Evolutionary conservation across 2,113 vertebrate species (phyloP).

Genomic region (Vulpes ferrilata): DNA sequence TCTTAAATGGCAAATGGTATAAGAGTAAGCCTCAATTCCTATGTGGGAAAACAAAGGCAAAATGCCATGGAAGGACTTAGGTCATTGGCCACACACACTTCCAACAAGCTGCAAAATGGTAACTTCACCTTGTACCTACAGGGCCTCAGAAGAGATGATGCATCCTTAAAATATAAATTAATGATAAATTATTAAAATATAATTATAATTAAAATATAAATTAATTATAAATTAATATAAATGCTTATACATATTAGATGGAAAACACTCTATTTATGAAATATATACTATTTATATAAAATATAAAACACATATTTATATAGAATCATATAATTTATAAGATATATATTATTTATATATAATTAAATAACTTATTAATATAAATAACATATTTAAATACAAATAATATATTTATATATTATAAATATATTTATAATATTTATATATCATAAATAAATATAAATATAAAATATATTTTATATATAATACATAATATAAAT

Average conservation of each 20-base stretch:
- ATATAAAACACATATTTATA: background rate
- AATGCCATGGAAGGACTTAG: background rate
- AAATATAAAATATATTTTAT: too few relatives aligned
- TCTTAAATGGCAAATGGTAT: background rate
- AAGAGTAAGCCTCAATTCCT: background rate
- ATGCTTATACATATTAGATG: background rate
- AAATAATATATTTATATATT: too few relatives aligned
- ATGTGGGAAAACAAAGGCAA: background rate
- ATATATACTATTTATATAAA: background rate
- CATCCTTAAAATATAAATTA: background rate
- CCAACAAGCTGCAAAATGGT: background rate
- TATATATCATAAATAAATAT: too few relatives aligned
- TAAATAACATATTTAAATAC: too few relatives aligned
- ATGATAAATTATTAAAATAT: background rate
- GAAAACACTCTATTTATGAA: background rate
- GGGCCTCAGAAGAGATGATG: background rate
- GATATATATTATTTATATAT: too few relatives aligned
- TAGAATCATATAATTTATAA: too few relatives aligned
- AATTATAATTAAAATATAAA: background rate
- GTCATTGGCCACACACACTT: background rate
- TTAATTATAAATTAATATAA: background rate
- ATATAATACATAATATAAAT: too few relatives aligned
- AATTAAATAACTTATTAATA: too few relatives aligned
- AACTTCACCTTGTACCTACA: background rate
- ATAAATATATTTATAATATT: too few relatives aligned